A percentile compares a stretch with the other conserved stretches of the same genome.
These are phyloP conservation scores for Desmodus rotundus DNA, from an alignment of 2,113 vertebrate genomes.

Conservation along the genomic window DNA sequence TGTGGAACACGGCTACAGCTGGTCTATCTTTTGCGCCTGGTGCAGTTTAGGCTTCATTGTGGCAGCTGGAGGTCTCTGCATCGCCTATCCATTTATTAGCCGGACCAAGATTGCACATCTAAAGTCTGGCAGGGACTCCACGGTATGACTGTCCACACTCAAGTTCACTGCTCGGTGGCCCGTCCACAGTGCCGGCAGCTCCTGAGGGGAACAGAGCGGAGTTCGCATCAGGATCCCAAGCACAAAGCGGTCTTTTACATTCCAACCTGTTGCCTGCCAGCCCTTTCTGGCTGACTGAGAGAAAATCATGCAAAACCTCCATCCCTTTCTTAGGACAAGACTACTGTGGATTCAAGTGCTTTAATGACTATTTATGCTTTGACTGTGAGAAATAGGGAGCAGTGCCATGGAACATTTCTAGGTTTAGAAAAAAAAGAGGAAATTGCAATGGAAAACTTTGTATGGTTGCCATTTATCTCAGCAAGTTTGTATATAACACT, in stretches of 20 bases:
- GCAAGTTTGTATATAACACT: constrained; percentile 66
- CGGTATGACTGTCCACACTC: constrained; percentile 74
- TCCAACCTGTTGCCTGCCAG: constrained; percentile 51
- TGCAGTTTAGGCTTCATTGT: constrained; percentile 87
- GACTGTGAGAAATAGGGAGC: constrained; percentile 23
- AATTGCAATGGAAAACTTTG: not conserved
- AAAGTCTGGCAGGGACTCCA: constrained; percentile 85
- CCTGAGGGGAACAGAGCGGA: not conserved
- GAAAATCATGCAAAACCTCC: constrained; percentile 51
- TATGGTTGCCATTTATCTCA: constrained; percentile 56
- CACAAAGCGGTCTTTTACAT: constrained; percentile 69
- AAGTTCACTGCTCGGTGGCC: not conserved
- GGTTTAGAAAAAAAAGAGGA: constrained; percentile 10
- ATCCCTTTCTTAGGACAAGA: constrained; percentile 53
- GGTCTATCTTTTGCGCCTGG: constrained; percentile 90
- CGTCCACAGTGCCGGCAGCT: not conserved
- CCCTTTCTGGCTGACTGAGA: constrained; percentile 62
- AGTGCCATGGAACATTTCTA: constrained; percentile 20
- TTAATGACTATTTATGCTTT: constrained; percentile 69
- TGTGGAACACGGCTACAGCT: constrained; percentile 89
- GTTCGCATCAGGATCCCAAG: constrained; percentile 54
- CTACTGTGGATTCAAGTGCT: constrained; percentile 71
- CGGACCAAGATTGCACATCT: constrained; percentile 81
- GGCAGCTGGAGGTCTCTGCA: constrained; percentile 87
- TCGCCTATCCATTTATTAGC: constrained; percentile 85